These are phyloP conservation scores for Pissodes strobi DNA, from an alignment of 1,140 invertebrate genomes.

Conservation along the genomic window DNA sequence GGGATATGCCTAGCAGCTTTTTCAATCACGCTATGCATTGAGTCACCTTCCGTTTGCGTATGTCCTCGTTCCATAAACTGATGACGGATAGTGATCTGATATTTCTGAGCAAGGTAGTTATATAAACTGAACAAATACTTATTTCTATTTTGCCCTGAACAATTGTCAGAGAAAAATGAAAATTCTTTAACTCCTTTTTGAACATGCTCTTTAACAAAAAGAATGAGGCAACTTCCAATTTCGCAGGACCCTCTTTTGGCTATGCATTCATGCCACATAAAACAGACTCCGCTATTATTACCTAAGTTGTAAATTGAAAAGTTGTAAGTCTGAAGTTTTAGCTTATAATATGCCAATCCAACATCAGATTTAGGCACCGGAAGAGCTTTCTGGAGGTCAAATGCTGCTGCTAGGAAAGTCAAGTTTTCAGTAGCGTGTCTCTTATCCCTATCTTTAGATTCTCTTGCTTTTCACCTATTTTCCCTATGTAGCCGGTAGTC, in stretches of 20 bases:
- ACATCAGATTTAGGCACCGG: conserved; percentile 17
- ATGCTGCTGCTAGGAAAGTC: not conserved
- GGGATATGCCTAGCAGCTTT: conserved; percentile 39
- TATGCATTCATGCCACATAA: conserved; percentile 45
- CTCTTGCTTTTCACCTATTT: not conserved
- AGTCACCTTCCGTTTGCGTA: conserved; percentile 52
- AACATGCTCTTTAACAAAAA: conserved; percentile 35
- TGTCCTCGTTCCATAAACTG: conserved; percentile 52
- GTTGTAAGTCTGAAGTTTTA: conserved; percentile 38
- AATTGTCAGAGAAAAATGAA: too few species aligned
- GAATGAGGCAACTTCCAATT: conserved; percentile 43
- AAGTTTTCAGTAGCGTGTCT: conserved; percentile 3
- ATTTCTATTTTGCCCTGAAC: conserved; percentile 54
- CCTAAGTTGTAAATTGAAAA: too few species aligned
- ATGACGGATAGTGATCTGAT: conserved; percentile 44
- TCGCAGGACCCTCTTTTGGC: too few species aligned
- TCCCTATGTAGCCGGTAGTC: not conserved
- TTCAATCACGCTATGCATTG: conserved; percentile 52
- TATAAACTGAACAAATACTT: too few species aligned
- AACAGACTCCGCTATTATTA: conserved; percentile 37
- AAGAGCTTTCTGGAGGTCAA: conserved; percentile 12
- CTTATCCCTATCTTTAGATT: conserved; percentile 11
- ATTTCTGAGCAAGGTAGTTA: conserved; percentile 38
- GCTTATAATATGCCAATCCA: conserved; percentile 26
- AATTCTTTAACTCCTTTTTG: conserved; percentile 40